A percentile compares a stretch with the other conserved stretches of the same genome.
phyloP scores from a whole-genome alignment of 2,113 vertebrate species.

The Galemys pyrenaicus region DNA sequence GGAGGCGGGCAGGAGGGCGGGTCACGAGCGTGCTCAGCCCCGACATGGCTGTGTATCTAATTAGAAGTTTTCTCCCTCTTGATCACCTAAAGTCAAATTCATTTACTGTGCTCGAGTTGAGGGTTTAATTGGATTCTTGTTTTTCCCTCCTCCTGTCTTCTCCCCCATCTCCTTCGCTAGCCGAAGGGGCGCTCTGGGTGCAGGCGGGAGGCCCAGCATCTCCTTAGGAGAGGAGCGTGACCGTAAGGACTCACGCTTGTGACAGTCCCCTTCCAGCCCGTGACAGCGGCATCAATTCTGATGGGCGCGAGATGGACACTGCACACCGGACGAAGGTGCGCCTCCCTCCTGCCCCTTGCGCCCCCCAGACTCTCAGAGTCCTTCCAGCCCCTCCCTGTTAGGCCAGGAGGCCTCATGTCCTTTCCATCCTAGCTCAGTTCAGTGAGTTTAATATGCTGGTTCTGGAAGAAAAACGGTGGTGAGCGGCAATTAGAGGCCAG shows the following conservation, averaged over 20 bases:
- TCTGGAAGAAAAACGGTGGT: constrained; percentile 65
- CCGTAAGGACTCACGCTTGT: constrained; percentile 69
- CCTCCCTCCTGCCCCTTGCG: constrained; percentile 8
- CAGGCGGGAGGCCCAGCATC: constrained; percentile 72
- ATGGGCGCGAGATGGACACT: constrained; percentile 62
- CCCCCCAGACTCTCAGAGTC: constrained; percentile 46
- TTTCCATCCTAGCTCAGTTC: constrained; percentile 38
- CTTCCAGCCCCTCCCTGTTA: constrained; percentile 45
- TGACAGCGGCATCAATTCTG: too few relatives aligned
- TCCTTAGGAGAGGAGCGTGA: constrained; percentile 72
- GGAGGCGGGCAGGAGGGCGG: constrained; percentile 58
- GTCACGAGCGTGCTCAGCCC: constrained; percentile 68
- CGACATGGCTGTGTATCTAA: constrained; percentile 83
- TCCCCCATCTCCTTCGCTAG: constrained; percentile 41
- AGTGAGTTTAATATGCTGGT: constrained; percentile 62
- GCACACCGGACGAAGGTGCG: not conserved
- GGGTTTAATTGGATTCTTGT: constrained; percentile 86
- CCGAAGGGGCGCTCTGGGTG: constrained; percentile 67
- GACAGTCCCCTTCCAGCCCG: constrained; percentile 78
- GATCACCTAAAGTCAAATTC: constrained; percentile 88
- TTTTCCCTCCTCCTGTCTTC: constrained; percentile 55
- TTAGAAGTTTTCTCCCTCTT: constrained; percentile 86
- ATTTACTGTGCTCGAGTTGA: constrained; percentile 87
- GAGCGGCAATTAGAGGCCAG: constrained; percentile 72
- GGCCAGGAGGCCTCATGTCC: constrained; percentile 45